Evolutionary conservation across 2,888 invertebrate species (phyloP).

Genomic region (Dryocosmus kuriphilus): DNA sequence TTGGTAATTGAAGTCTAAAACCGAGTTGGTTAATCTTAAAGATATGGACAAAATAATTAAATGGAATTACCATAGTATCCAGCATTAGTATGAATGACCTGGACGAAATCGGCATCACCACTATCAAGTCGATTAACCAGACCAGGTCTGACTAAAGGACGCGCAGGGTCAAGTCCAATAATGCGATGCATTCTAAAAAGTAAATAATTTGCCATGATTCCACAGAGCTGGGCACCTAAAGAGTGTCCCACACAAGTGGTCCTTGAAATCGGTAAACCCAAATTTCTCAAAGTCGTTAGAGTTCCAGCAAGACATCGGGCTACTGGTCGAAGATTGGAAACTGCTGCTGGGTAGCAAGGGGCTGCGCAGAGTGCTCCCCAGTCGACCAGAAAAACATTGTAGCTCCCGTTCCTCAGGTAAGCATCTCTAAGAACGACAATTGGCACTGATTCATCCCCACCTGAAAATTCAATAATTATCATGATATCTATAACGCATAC

Average conservation of each 20-base stretch:
- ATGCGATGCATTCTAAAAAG: conserved; percentile 86
- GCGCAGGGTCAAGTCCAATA: conserved; percentile 87
- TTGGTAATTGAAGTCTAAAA: no score
- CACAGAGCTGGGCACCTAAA: conserved; percentile 87
- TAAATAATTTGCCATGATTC: conserved; percentile 86
- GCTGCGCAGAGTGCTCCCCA: conserved; percentile 86
- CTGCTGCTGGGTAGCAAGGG: conserved; percentile 87
- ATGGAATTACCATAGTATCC: conserved; percentile 83
- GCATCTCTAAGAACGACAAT: conserved; percentile 87
- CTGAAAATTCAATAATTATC: conserved; percentile 55
- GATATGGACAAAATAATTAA: background rate
- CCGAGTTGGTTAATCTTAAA: no score
- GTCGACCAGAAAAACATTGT: conserved; percentile 88
- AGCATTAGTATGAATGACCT: conserved; percentile 89
- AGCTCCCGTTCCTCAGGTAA: conserved; percentile 85
- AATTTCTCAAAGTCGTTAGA: conserved; percentile 82
- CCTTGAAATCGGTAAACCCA: conserved; percentile 83
- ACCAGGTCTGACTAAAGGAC: conserved; percentile 84
- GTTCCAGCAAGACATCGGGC: conserved; percentile 85
- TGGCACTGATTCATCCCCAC: conserved; percentile 86
- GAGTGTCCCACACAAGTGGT: conserved; percentile 89
- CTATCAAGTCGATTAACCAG: conserved; percentile 83
- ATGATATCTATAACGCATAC: background rate
- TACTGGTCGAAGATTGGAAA: conserved; percentile 86
- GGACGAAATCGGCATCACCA: conserved; percentile 87